Percentiles rank a stretch among this genome's conserved stretches.
These are phyloP conservation scores for Poeciliopsis prolifica DNA, from an alignment of 2,113 vertebrate species.

Conservation along the genomic window DNA sequence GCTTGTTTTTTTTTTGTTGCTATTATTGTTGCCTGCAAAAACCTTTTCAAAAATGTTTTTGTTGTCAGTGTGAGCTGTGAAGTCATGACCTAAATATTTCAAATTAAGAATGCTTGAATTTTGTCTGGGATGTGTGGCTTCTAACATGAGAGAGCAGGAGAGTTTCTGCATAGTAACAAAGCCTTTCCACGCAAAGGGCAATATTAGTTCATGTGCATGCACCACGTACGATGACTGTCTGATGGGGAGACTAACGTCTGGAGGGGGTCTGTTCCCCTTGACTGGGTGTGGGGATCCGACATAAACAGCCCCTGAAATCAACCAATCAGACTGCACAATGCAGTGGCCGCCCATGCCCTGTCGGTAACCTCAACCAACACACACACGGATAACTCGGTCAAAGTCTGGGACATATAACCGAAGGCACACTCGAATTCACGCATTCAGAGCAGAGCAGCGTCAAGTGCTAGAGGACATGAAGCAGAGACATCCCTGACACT, in stretches of 20 bases:
- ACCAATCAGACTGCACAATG: constrained; percentile 58
- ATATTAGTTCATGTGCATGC: constrained; percentile 26
- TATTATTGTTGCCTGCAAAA: constrained; percentile 10
- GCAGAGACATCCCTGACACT: constrained; percentile 53
- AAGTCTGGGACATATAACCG: background rate
- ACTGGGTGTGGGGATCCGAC: constrained; percentile 58
- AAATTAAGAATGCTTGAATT: constrained; percentile 39
- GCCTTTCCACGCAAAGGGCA: constrained; percentile 28
- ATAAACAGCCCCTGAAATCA: constrained; percentile 61
- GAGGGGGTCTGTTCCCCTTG: constrained; percentile 69
- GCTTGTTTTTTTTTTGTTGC: background rate
- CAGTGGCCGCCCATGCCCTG: constrained; percentile 52
- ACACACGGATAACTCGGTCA: background rate
- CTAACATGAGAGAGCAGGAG: constrained; percentile 42
- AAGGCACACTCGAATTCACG: background rate
- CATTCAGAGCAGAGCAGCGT: constrained; percentile 8
- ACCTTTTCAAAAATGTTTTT: constrained; percentile 1
- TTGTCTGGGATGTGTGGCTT: constrained; percentile 28
- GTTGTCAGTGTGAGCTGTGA: constrained; percentile 29
- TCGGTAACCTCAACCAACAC: constrained; percentile 49
- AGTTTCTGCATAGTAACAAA: constrained; percentile 68
- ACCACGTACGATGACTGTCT: constrained; percentile 51
- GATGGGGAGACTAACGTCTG: constrained; percentile 58
- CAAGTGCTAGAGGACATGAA: constrained; percentile 53
- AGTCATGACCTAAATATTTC: constrained; percentile 52